Evolutionary conservation across 2,113 vertebrate species (phyloP).

Genomic region (Aptenodytes forsteri): DNA sequence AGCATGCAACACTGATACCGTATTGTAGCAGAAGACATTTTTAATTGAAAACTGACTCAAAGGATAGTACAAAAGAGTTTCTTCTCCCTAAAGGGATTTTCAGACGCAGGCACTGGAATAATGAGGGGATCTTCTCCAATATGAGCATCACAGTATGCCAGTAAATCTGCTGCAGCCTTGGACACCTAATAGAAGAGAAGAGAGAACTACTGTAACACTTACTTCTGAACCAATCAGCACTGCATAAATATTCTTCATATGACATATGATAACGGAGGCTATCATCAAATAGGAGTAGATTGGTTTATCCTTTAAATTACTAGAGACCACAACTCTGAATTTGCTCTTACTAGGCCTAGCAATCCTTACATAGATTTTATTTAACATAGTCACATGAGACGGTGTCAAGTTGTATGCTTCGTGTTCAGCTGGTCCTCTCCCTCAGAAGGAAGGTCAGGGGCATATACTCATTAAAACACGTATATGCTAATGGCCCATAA

Average conservation of each 20-base stretch:
- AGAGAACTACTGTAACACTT: neutral
- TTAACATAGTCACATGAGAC: neutral
- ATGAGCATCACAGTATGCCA: slow-evolving; percentile 96
- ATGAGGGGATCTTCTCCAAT: slow-evolving; percentile 96
- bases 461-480: neutral
- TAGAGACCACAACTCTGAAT: neutral
- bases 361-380: neutral
- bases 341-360: neutral
- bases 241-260: neutral
- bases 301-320: neutral
- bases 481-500: neutral
- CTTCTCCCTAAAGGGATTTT: slow-evolving; percentile 99
- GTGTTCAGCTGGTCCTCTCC: neutral
- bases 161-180: slow-evolving; percentile 94
- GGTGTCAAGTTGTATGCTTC: neutral
- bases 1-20: slow-evolving; percentile 61
- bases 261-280: neutral
- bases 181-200: slow-evolving; percentile 83
- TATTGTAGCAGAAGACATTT: neutral
- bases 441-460: neutral
- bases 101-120: slow-evolving; percentile 93
- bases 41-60: slow-evolving; percentile 73
- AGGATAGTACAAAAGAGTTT: slow-evolving; percentile 98
- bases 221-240: neutral
- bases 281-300: neutral